Evolutionary conservation across 2,888 invertebrate genomes (phyloP).

Genomic region (Pheosia tremula): DNA sequence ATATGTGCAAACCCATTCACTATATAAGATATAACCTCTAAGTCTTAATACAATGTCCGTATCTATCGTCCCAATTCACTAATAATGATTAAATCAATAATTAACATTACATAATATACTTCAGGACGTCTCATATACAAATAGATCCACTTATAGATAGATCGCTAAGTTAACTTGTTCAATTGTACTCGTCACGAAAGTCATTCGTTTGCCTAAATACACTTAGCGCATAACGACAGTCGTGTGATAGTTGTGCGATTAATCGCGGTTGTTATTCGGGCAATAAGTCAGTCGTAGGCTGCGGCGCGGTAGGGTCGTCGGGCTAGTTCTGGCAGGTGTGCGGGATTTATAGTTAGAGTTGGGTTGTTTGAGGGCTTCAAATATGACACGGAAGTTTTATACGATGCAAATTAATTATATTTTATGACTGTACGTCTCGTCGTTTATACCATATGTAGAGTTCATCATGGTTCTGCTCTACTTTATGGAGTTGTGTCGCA

Average conservation of each 20-base stretch:
- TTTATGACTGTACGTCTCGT: background rate
- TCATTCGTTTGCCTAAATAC: slow-evolving; percentile 2
- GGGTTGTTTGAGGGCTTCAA: background rate
- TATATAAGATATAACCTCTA: too few relatives aligned
- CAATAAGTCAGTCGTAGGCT: background rate
- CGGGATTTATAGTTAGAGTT: background rate
- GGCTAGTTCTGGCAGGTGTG: background rate
- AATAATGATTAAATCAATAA: fast-evolving
- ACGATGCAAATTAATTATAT: background rate
- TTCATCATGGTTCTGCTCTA: background rate
- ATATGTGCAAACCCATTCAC: too few relatives aligned
- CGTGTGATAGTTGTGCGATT: slow-evolving; percentile 6
- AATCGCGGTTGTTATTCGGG: slow-evolving; percentile 1
- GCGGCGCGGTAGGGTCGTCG: background rate
- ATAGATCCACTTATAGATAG: background rate
- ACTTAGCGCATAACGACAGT: slow-evolving; percentile 2
- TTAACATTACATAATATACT: background rate
- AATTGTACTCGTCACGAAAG: slow-evolving; percentile 6
- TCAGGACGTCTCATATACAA: background rate
- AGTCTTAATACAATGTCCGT: too few relatives aligned
- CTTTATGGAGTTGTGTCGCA: too few relatives aligned
- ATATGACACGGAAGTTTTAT: background rate
- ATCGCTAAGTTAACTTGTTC: background rate
- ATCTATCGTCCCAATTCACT: background rate
- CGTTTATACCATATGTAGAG: background rate